These are phyloP conservation scores for Drosophila setifemur DNA, from an alignment of 1,140 invertebrate genomes.

Conservation along the genomic window DNA sequence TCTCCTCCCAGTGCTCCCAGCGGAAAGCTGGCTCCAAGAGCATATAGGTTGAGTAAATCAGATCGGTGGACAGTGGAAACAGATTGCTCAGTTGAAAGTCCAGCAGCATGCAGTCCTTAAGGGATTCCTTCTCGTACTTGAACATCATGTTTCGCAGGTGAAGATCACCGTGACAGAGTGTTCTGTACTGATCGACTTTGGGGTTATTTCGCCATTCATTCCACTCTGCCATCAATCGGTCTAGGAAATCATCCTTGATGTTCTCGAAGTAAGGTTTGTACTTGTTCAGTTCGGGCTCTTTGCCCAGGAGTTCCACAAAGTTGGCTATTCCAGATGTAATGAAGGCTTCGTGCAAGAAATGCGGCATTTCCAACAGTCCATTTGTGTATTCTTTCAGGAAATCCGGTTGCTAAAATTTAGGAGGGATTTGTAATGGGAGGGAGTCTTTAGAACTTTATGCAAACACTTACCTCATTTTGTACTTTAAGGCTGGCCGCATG, in stretches of 20 bases:
- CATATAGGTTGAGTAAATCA: conserved; percentile 50
- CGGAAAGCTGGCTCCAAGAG: conserved; percentile 32
- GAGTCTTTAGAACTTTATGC: too few species aligned
- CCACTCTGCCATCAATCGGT: conserved; percentile 2
- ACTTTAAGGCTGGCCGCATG: conserved; percentile 62
- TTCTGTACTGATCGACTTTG: not conserved
- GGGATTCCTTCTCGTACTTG: conserved; percentile 23
- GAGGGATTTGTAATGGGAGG: too few species aligned
- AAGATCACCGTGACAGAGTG: conserved; percentile 47
- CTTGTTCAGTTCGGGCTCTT: conserved; percentile 20
- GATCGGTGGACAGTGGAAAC: conserved; percentile 39
- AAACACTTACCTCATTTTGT: conserved; percentile 30
- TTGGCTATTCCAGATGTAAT: conserved; percentile 33
- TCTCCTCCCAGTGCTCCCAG: conserved; percentile 3
- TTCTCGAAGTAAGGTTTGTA: conserved; percentile 19
- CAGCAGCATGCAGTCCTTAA: conserved; percentile 48
- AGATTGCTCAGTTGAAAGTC: conserved; percentile 54
- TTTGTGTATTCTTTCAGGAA: conserved; percentile 35
- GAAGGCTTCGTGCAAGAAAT: conserved; percentile 17
- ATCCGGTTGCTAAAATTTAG: conserved; percentile 21
- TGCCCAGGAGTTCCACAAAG: conserved; percentile 37
- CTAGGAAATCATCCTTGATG: not conserved
- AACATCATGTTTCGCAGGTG: conserved; percentile 59
- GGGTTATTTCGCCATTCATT: not conserved
- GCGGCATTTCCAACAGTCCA: conserved; percentile 27